Evolutionary conservation across 2,113 vertebrate species (phyloP).

Genomic region (Xyrauchen texanus): DNA sequence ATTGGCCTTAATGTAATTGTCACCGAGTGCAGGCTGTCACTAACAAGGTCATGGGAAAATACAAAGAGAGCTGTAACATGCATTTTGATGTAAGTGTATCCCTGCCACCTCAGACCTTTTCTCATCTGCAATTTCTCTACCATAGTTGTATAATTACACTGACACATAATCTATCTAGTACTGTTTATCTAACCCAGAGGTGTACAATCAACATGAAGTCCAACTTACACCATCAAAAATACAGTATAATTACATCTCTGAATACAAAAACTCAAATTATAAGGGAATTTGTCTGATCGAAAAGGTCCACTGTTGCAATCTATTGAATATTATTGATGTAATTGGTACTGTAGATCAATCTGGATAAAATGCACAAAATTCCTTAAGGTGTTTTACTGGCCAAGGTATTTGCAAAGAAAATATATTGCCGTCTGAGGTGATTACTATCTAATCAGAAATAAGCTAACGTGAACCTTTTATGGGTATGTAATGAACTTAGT

Average conservation of each 20-base stretch:
- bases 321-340: constrained; percentile 17
- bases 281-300: too few relatives aligned
- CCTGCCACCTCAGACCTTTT: background rate
- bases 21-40: background rate
- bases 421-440: constrained; percentile 7
- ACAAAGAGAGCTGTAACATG: background rate
- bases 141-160: background rate
- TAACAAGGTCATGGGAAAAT: constrained; percentile 6
- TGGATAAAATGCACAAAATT: background rate
- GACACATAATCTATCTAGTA: background rate
- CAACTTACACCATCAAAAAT: background rate
- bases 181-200: background rate
- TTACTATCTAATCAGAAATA: constrained; percentile 38
- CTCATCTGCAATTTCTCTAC: background rate
- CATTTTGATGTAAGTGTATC: constrained; percentile 4
- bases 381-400: background rate
- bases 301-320: too few relatives aligned
- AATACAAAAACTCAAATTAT: background rate
- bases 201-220: background rate
- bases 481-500: constrained; percentile 36
- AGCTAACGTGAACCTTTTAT: constrained; percentile 51
- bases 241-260: constrained; percentile 17
- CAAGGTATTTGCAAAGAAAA: constrained; percentile 13
- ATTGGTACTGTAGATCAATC: constrained; percentile 28
- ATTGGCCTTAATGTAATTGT: background rate